Evolutionary conservation across 2,888 invertebrate genomes (phyloP).

Genomic region (Tridacna gigas): DNA sequence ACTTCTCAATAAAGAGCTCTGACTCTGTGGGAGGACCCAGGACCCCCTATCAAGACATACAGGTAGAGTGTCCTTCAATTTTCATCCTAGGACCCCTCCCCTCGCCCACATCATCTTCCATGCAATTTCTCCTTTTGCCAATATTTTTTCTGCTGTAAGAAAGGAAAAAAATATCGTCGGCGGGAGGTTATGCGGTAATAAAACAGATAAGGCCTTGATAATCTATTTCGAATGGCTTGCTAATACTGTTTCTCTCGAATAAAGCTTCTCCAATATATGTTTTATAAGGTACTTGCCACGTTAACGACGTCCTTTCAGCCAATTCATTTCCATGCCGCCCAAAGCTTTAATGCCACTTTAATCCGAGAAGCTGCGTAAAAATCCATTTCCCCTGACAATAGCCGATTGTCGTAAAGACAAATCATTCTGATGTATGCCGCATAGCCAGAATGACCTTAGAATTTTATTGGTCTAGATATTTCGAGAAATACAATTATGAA

Average conservation of each 20-base stretch:
- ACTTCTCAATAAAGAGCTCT: too few relatives aligned
- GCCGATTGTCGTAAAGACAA: background rate
- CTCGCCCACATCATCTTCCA: too few relatives aligned
- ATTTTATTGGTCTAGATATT: too few relatives aligned
- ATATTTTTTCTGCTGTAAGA: background rate
- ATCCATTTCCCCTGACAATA: background rate
- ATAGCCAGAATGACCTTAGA: too few relatives aligned
- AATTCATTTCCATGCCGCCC: constrained; percentile 1
- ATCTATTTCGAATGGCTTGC: background rate
- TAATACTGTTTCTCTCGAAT: background rate
- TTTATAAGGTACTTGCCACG: background rate
- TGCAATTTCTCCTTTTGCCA: background rate
- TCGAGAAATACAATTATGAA: too few relatives aligned
- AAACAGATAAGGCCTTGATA: background rate
- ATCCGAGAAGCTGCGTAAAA: constrained; percentile 3
- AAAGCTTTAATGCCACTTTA: background rate
- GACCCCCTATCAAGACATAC: too few relatives aligned
- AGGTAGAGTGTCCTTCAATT: too few relatives aligned
- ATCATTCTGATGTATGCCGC: background rate
- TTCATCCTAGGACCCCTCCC: too few relatives aligned
- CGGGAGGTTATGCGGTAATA: background rate
- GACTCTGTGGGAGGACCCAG: too few relatives aligned
- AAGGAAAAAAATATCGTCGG: background rate
- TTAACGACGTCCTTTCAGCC: background rate
- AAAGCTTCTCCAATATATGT: background rate